These are phyloP conservation scores for Loxodonta africana DNA, from an alignment of 2,113 vertebrate species.

Conservation along the genomic window DNA sequence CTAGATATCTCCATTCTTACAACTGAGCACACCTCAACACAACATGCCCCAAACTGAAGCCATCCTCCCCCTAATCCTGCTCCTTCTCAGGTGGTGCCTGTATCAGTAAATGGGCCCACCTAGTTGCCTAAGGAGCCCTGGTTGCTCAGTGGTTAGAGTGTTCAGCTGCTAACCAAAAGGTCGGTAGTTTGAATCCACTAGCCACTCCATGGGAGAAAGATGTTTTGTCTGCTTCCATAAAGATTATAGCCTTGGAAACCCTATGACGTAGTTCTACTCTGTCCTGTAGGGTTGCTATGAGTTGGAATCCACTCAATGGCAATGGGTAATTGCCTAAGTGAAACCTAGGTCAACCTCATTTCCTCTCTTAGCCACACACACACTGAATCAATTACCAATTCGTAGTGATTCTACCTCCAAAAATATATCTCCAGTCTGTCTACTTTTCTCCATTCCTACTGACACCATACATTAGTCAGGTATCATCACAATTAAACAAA, in stretches of 20 bases:
- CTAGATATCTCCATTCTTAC: neutral
- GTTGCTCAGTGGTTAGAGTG: too few relatives aligned
- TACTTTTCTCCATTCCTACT: neutral
- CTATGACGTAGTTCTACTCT: too few relatives aligned
- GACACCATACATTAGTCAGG: neutral
- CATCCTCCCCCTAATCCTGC: neutral
- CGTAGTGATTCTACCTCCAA: neutral
- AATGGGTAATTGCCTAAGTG: neutral
- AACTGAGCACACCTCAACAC: neutral
- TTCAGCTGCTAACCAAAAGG: too few relatives aligned
- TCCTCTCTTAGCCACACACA: neutral
- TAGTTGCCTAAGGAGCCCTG: neutral
- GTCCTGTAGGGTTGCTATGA: too few relatives aligned
- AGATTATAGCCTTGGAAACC: too few relatives aligned
- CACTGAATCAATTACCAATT: neutral
- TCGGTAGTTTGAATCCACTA: too few relatives aligned
- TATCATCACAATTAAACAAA: neutral
- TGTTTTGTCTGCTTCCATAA: too few relatives aligned
- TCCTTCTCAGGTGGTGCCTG: neutral
- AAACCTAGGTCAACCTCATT: conserved; percentile 16
- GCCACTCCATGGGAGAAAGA: too few relatives aligned
- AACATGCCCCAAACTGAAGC: neutral
- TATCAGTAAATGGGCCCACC: neutral
- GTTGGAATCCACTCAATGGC: too few relatives aligned
- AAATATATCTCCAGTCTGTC: neutral